Conservation (phyloP, 2,888 invertebrate genomes). For the Chloroclystis v-ata region DNA sequence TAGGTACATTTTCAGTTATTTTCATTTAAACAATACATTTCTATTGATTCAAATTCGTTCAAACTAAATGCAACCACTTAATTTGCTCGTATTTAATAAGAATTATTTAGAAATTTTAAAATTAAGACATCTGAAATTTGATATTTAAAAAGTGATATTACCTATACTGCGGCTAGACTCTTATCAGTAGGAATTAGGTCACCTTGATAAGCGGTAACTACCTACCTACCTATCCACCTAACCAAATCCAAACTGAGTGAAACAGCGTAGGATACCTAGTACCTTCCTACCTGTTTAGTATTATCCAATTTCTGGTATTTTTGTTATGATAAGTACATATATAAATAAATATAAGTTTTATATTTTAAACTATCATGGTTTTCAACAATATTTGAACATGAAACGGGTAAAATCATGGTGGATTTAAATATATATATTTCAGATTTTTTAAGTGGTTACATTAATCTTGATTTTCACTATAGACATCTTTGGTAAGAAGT, state of each 20-base stretch:
- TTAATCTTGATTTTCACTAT: neutral
- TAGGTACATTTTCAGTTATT: conserved; percentile 52
- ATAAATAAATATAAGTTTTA: no score
- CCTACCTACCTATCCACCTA: neutral
- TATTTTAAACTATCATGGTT: no score
- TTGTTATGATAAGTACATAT: no score
- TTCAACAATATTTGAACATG: no score
- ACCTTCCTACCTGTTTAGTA: no score
- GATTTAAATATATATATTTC: no score
- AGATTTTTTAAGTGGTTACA: conserved; percentile 1
- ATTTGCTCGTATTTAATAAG: neutral
- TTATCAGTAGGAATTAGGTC: conserved; percentile 18
- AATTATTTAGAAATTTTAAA: neutral
- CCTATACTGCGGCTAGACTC: conserved; percentile 9
- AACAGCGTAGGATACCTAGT: no score
- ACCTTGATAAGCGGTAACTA: conserved; percentile 1
- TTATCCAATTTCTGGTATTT: no score
- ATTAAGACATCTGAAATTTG: neutral
- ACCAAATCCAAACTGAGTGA: no score
- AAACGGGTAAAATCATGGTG: no score
- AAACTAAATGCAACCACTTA: conserved; percentile 25
- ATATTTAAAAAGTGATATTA: neutral
- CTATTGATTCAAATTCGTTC: conserved; percentile 30
- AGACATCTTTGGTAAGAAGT: conserved; percentile 1
- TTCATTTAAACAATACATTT: conserved; percentile 35